Conservation (phyloP, 1,140 invertebrate genomes). For the Akabosia matsudoensis region DNA sequence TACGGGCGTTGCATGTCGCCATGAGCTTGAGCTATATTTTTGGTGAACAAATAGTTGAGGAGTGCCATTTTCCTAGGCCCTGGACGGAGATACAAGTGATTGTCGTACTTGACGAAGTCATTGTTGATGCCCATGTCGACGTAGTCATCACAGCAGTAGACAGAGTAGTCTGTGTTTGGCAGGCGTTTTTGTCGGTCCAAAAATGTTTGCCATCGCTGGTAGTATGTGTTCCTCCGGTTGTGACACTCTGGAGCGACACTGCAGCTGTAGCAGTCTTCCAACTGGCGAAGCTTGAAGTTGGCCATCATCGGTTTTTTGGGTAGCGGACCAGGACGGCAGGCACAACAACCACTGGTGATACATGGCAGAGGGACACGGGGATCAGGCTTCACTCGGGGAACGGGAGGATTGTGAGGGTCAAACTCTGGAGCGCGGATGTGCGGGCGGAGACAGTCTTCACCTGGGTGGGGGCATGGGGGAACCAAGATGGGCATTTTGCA, state of each 20-base stretch:
- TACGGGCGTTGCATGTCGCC: neutral
- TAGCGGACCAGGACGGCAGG: slow-evolving; percentile 13
- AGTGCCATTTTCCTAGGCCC: neutral
- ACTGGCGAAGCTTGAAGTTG: slow-evolving; percentile 30
- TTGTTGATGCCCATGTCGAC: slow-evolving; percentile 32
- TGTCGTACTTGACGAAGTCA: slow-evolving; percentile 22
- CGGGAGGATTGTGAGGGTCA: slow-evolving; percentile 10
- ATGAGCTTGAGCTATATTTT: neutral
- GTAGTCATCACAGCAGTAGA: slow-evolving; percentile 38
- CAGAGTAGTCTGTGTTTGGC: slow-evolving; percentile 34
- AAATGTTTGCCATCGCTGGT: slow-evolving; percentile 35
- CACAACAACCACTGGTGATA: slow-evolving; percentile 24
- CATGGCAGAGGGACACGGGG: slow-evolving; percentile 31
- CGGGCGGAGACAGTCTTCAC: neutral
- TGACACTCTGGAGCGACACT: slow-evolving; percentile 27
- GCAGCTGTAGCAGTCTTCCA: slow-evolving; percentile 31
- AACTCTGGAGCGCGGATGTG: neutral
- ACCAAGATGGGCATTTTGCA: neutral
- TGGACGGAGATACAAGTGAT: neutral
- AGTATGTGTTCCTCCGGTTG: slow-evolving; percentile 23
- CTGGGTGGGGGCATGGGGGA: neutral
- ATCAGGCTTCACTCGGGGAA: slow-evolving; percentile 15
- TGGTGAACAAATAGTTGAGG: neutral
- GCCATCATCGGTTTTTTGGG: slow-evolving; percentile 8
- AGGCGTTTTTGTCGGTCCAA: slow-evolving; percentile 19